Conservation (phyloP, 2,888 invertebrate species). For the Chrysolina oricalcia region DNA sequence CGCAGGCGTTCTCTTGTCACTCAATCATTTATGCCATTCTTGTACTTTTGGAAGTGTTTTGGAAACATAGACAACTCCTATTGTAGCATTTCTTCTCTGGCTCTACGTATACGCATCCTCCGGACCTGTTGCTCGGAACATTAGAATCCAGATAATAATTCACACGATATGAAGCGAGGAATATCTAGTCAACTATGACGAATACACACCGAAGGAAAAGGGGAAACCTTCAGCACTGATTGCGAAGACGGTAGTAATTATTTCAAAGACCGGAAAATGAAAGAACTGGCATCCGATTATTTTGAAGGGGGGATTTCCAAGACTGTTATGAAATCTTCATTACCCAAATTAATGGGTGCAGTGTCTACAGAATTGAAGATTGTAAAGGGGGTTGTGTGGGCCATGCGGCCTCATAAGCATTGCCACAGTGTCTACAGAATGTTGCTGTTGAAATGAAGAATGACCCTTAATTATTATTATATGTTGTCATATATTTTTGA, state of each 20-base stretch:
- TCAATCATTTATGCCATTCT: conserved; percentile 56
- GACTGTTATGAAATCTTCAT: not conserved
- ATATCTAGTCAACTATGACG: conserved; percentile 27
- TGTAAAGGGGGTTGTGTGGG: too few species aligned
- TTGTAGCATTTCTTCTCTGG: conserved; percentile 28
- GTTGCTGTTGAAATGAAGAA: too few species aligned
- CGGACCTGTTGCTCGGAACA: conserved; percentile 31
- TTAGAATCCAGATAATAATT: conserved; percentile 32
- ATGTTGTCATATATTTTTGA: too few species aligned
- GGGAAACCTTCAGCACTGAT: conserved; percentile 24
- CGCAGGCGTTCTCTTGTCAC: conserved; percentile 60
- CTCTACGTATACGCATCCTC: conserved; percentile 26
- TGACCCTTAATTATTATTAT: too few species aligned
- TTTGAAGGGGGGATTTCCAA: not conserved
- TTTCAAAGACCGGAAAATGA: conserved; percentile 36
- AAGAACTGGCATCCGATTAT: conserved; percentile 34
- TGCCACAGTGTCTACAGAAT: too few species aligned
- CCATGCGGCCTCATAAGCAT: too few species aligned
- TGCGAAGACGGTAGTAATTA: conserved; percentile 15
- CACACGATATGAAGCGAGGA: conserved; percentile 11
- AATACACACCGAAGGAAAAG: conserved; percentile 27
- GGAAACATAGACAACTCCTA: conserved; percentile 39
- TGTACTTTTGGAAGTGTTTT: conserved; percentile 52
- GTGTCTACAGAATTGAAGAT: not conserved
- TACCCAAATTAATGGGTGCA: not conserved